Evolutionary conservation across 2,797 vertebrate species (phyloP), one percentile per base, ranked within the genome.

Genomic region (Notolepis coatsorum): DNA sequence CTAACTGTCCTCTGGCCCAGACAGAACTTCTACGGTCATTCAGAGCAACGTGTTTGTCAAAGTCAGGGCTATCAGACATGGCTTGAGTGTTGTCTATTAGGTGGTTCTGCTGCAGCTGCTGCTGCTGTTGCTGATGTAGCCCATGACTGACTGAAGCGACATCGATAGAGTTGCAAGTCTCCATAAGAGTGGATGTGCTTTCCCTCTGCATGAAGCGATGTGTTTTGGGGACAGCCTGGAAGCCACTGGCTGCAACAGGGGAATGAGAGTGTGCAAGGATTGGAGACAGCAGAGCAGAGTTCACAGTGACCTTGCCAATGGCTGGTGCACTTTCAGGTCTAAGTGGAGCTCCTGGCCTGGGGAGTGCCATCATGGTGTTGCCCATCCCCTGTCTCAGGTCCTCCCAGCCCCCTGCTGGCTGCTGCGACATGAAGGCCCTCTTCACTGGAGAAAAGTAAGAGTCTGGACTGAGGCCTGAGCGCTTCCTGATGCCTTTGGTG

Each of bases 401-500:
- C 48, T 92, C 92, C n/a, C 61, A 1, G 51, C 62, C 75, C 66
- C 76, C 85, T 52, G 64, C 37, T 65, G 94, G 71, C 67, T 92
- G 90, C 74, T 95, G 92, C 52, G 94, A 90, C 80, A 96, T 84
- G 37, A 96, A 93, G 49, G 91, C 90, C 69, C 96, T 97, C 89
- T 98, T 99, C 68, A 95, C 70, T 57, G 96, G 96, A 33, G 95
- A 94, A 64, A 93, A 78, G 73, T 93, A 92, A 35, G 91, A 85
- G 68, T 96, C 95, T 65, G 95, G 93, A 74, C 93, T 87, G 10
- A 91, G 75, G 57, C 93, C 88, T 50, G 93, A 91, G 76, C 97
- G 94, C 84, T 99, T 99, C 73, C 96, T 93, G 59, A 94, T 92
- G 87, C 92, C 95, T 87, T 92, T 96, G 59, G 90, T 89, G 74